These are phyloP conservation scores for Nemapogon koenigi DNA, from an alignment of 2,888 invertebrate species.

Conservation along the genomic window DNA sequence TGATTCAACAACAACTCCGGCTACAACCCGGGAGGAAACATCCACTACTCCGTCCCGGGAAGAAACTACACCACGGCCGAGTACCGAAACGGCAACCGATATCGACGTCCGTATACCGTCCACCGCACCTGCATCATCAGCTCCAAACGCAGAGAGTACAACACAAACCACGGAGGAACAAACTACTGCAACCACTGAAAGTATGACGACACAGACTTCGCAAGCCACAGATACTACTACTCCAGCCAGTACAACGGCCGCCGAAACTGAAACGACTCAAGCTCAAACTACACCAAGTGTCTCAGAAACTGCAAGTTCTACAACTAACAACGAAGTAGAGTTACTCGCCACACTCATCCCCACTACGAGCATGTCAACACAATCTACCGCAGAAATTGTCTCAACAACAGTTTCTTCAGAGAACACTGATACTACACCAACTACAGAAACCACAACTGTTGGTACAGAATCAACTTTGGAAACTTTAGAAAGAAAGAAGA, in stretches of 20 bases:
- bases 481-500: constrained; percentile 42
- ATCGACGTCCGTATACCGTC: constrained; percentile 26
- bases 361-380: too few species aligned
- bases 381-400: constrained; percentile 1
- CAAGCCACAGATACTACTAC: constrained; percentile 1
- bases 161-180: constrained; percentile 14
- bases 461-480: constrained; percentile 30
- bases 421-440: constrained; percentile 6
- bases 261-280: constrained; percentile 15
- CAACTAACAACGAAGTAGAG: background rate
- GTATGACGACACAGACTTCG: background rate
- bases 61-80: constrained; percentile 36
- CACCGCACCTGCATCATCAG: constrained; percentile 24
- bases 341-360: background rate
- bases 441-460: constrained; percentile 16
- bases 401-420: constrained; percentile 1
- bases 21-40: constrained; percentile 17
- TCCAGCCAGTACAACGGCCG: constrained; percentile 16
- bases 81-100: constrained; percentile 33
- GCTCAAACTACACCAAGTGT: constrained; percentile 19
- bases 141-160: constrained; percentile 32
- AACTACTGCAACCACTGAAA: constrained; percentile 13
- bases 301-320: constrained; percentile 16
- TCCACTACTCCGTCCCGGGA: constrained; percentile 25
- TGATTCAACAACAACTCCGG: constrained; percentile 19